phyloP scores from a whole-genome alignment of 2,888 invertebrate genomes.

The Seira ritae region DNA sequence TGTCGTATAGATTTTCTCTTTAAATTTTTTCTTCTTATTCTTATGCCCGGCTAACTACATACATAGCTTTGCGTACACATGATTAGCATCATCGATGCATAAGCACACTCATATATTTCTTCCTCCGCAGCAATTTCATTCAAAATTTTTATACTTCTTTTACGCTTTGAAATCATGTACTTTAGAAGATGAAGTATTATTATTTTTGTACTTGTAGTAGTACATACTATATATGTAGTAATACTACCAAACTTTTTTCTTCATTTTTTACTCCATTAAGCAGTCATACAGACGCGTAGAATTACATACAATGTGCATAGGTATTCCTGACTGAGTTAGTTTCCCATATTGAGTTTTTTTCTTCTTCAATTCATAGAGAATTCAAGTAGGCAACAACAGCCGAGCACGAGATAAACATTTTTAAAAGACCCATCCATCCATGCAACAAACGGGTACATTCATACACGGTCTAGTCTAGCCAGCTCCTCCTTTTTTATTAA shows the following conservation, averaged over 20 bases:
- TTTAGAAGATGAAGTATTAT: not conserved
- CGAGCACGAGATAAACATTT: conserved; percentile 12
- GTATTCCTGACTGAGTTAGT: not conserved
- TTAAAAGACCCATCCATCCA: conserved; percentile 29
- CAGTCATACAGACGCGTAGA: not conserved
- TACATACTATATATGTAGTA: too few relatives aligned
- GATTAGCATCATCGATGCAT: too few relatives aligned
- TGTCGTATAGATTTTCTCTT: too few relatives aligned
- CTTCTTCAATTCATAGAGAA: too few relatives aligned
- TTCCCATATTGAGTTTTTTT: not conserved
- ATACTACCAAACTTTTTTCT: too few relatives aligned
- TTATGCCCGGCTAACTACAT: too few relatives aligned
- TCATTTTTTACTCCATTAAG: conserved; percentile 12
- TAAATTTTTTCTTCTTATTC: too few relatives aligned
- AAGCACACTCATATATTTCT: not conserved
- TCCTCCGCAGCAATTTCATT: conserved; percentile 44
- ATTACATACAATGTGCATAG: not conserved
- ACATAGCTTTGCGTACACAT: too few relatives aligned
- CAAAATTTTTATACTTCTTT: conserved; percentile 34
- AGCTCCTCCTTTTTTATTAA: not conserved
- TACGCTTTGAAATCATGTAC: not conserved
- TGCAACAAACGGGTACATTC: conserved; percentile 22
- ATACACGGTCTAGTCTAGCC: not conserved
- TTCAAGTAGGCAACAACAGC: too few relatives aligned
- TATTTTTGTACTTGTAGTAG: not conserved